A percentile compares a stretch with the other conserved stretches of the same genome.
phyloP scores from a whole-genome alignment of 2,797 vertebrate species.

The Loris lydekkerianus region DNA sequence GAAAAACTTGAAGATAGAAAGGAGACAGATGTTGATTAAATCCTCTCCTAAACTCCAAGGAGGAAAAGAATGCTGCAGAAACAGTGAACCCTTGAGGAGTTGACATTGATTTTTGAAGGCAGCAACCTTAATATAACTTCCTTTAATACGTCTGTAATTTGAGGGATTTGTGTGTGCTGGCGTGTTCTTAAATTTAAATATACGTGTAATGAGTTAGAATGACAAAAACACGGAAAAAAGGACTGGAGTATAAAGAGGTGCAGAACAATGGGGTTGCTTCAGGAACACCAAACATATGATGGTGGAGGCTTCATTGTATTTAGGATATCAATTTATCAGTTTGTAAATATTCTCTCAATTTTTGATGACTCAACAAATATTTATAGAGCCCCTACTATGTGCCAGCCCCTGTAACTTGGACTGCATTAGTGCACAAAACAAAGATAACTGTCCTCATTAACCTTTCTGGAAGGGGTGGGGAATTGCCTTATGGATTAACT shows the following conservation, averaged over 20 bases:
- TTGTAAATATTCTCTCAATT: background rate
- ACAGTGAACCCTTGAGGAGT: constrained; percentile 5
- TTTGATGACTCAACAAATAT: background rate
- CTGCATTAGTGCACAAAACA: background rate
- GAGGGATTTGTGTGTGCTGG: background rate
- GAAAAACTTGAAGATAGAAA: background rate
- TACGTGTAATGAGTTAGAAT: background rate
- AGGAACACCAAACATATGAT: background rate
- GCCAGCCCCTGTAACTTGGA: background rate
- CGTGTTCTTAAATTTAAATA: background rate
- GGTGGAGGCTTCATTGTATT: background rate
- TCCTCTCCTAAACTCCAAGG: constrained; percentile 56
- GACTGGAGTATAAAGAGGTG: background rate
- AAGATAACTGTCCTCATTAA: constrained; percentile 5
- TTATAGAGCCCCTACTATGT: background rate
- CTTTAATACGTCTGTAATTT: background rate
- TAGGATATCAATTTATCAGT: background rate
- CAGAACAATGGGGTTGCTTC: constrained; percentile 73
- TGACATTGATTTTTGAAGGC: constrained; percentile 37
- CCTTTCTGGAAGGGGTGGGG: background rate
- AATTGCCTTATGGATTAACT: background rate
- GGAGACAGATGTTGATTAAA: background rate
- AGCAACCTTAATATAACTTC: background rate
- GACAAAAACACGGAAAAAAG: background rate
- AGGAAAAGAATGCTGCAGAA: constrained; percentile 70